Base-by-base conservation (phyloP, 2,888 invertebrate species). In the Allacma fusca region DNA sequence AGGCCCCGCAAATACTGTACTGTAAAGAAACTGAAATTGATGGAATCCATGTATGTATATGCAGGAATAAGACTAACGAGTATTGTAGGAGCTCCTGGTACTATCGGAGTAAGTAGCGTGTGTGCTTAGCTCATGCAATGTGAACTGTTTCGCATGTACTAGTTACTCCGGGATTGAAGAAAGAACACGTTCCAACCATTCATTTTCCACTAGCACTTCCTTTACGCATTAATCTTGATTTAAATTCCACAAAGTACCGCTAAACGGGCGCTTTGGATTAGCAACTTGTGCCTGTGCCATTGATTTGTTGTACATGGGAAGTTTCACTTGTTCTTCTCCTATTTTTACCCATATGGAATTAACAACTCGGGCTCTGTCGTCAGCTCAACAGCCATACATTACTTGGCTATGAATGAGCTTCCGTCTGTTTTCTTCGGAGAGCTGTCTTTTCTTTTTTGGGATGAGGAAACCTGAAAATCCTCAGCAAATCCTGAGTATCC, bases 151-250 rank as follows among this genome's bases (percentile, higher is more conserved):
- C 26, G 26, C 64, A 64, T 50, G 50, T 40, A 9, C 13, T 40
- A 40, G 40, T 40, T 40, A 40, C 26, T 65, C 65, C 65, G 65
- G 23, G 34, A 34, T 59, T 59, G 59, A 21, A 23, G 26, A 67
- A 67, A 67, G n/a, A 67, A 67, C 67, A 67, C 67, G 67, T 67
- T 67, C 29, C 67, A 21, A 29, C 34, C 67, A 67, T 67, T 67
- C 26, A 28, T 19, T 21, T 29, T 67, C 29, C 29, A 67, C 50
- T 50, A 67, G 26, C 29, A 34, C 67, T 67, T 67, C 67, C 67
- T 67, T 28, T 67, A 34, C n/a, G 21, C 67, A 67, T 67, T 67
- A 29, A 29, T 67, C 67, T 67, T 21, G 67, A 28, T 67, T 67
- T 67, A 67, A 26, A 67, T 67, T 67, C 67, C 67, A 67, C 50